Evolutionary conservation across 2,888 invertebrate species (phyloP).

Genomic region (Microplitis deprimator): DNA sequence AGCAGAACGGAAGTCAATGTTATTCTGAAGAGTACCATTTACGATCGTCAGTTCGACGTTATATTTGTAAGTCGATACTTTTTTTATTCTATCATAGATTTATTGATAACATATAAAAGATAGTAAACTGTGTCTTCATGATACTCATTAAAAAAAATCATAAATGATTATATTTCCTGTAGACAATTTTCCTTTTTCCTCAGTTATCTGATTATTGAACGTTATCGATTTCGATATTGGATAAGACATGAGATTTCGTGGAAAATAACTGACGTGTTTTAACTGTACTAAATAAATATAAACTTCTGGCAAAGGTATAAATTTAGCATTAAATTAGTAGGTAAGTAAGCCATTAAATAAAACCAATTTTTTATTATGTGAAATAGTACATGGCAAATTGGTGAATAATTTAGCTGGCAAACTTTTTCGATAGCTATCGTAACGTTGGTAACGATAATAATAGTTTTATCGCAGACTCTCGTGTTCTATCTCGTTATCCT

Average conservation of each 20-base stretch:
- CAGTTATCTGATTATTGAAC: neutral
- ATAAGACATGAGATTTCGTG: conserved; percentile 9
- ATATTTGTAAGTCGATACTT: neutral
- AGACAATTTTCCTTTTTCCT: neutral
- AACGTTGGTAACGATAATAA: conserved; percentile 33
- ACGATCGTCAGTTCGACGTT: neutral
- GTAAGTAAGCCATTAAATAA: neutral
- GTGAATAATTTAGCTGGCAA: neutral
- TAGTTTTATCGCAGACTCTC: conserved; percentile 32
- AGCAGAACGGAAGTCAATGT: neutral
- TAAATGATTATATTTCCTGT: conserved; percentile 5
- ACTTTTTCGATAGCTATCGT: neutral
- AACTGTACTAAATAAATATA: neutral
- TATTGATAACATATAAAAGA: conserved; percentile 15
- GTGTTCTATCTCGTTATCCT: conserved; percentile 36
- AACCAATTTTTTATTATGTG: neutral
- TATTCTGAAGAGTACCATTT: conserved; percentile 7
- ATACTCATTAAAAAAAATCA: conserved; percentile 3
- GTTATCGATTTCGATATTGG: neutral
- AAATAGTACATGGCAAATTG: neutral
- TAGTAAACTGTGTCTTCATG: neutral
- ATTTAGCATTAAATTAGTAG: neutral
- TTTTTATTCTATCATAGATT: neutral
- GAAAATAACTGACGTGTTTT: conserved; percentile 2
- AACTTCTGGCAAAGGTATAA: neutral